Conservation (phyloP, 2,888 invertebrate species). For the Drosophila demipolita region DNA sequence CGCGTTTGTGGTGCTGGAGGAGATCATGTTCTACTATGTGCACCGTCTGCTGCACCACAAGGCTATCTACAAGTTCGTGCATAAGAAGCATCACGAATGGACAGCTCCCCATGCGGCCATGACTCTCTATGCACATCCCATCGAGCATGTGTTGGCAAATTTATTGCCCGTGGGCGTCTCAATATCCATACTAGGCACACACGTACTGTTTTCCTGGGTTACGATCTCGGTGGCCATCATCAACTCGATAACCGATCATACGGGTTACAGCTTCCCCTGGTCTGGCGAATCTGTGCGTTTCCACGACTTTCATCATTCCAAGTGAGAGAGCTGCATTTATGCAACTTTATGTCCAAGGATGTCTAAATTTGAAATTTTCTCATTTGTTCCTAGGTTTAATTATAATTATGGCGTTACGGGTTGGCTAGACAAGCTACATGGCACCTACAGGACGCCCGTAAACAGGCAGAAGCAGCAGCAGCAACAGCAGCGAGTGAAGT, state of each 20-base stretch:
- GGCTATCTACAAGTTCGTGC: conserved; percentile 90
- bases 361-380: conserved; percentile 4
- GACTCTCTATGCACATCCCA: conserved; percentile 91
- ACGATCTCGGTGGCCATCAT: conserved; percentile 91
- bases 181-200: conserved; percentile 89
- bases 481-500: not conserved
- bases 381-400: conserved; percentile 88
- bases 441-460: conserved; percentile 88
- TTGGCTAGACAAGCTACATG: conserved; percentile 92
- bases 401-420: conserved; percentile 93
- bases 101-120: conserved; percentile 92
- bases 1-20: conserved; percentile 90
- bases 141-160: conserved; percentile 91
- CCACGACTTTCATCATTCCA: conserved; percentile 94
- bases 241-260: conserved; percentile 91
- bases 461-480: conserved; percentile 13
- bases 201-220: conserved; percentile 89
- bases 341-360: not conserved
- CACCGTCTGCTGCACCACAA: conserved; percentile 92
- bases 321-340: conserved; percentile 84
- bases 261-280: conserved; percentile 93
- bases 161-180: conserved; percentile 90
- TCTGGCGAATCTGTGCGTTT: conserved; percentile 91
- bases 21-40: conserved; percentile 93
- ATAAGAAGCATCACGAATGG: conserved; percentile 95